Base-by-base conservation (phyloP, 1,140 invertebrate genomes). In the Zaprionus lachaisei region DNA sequence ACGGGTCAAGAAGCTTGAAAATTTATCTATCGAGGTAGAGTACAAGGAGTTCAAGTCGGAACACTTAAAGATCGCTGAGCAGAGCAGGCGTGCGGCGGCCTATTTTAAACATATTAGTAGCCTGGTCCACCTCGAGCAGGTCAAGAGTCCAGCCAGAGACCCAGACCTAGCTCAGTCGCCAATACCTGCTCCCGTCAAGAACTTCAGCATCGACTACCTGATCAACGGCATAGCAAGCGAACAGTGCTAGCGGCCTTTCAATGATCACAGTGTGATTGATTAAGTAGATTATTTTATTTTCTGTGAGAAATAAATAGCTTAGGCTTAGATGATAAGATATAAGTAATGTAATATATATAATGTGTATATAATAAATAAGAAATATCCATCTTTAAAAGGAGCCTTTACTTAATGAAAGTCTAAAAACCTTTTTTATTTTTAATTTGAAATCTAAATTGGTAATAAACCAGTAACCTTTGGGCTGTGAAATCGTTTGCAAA, bases 1-100 rank as follows among this genome's bases (percentile, higher is more conserved):
- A 14, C 83, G 91, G 1, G 81, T 70, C 22, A 92, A 80, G 64
- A 92, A 92, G 61, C 63, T 92, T 55, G 89, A 92, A 26, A 75
- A 92, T 51, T 60, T 92, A 12, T 80, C 84, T 51, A 74, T 83
- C 24, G 90, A 92, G 22, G 84, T 90, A 28, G 82, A 92, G 54
- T 92, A 86, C 72, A 91, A 91, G 24, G 76, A 92, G 31, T 81
- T 80, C 20, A 64, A 65, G 5, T n/a, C n/a, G 1, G 55, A 85
- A 26, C 78, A 91, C 34, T 37, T 81, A 1, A 73, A 89, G 26
- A 85, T 92, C 28, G 71, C 79, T 12, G 91, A 92, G 51, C 75
- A 83, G 44, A 79, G 76, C 11, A 70, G 86, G 70, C 78, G 91
- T 0, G 73, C 83, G 12, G 79, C 71, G 4, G 86, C 78, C 22